Conservation (phyloP, 2,888 invertebrate species). For the Gordius sp. region DNA sequence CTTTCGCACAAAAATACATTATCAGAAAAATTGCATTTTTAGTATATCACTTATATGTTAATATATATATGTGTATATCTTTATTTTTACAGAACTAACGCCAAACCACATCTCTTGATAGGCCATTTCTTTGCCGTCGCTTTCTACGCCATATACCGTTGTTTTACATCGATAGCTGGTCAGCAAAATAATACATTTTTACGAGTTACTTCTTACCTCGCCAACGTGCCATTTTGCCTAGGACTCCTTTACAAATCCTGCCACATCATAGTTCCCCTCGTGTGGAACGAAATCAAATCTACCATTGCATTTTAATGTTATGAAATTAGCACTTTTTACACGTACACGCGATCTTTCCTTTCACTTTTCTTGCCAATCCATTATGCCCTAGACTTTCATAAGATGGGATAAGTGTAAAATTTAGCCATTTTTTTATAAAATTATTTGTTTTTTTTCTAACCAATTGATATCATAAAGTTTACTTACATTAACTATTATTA, state of each 20-base stretch:
- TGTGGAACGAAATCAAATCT: constrained; percentile 11
- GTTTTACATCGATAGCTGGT: not conserved
- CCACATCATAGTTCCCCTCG: not conserved
- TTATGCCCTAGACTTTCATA: too few species aligned
- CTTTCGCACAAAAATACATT: too few species aligned
- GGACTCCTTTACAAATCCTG: constrained; percentile 6
- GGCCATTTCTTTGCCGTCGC: constrained; percentile 8
- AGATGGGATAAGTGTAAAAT: too few species aligned
- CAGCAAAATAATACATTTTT: not conserved
- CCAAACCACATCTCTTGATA: not conserved
- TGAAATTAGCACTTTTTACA: too few species aligned
- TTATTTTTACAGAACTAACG: not conserved
- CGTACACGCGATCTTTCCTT: too few species aligned
- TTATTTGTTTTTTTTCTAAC: too few species aligned
- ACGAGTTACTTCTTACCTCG: not conserved
- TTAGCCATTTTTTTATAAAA: too few species aligned
- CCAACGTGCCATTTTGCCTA: too few species aligned
- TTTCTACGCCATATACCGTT: constrained; percentile 9
- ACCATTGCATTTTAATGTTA: too few species aligned
- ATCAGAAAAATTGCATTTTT: not conserved
- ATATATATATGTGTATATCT: not conserved
- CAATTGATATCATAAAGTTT: too few species aligned
- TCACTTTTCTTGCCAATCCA: too few species aligned
- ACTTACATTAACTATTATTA: too few species aligned
- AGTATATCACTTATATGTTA: not conserved